Evolutionary conservation across 2,113 vertebrate species (phyloP).

Genomic region (Eulacestoma nigropectus): DNA sequence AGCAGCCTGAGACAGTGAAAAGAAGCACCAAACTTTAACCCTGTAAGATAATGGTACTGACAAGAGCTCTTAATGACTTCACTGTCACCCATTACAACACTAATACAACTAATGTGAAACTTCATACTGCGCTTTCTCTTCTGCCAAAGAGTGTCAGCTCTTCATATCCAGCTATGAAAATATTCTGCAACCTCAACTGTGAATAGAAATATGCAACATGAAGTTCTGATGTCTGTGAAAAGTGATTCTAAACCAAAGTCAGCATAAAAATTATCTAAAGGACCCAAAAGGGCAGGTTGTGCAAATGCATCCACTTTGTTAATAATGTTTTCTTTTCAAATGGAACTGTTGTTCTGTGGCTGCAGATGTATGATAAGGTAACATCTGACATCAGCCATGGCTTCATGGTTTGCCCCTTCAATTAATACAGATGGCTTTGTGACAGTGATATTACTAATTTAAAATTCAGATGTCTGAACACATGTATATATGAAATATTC

Average conservation of each 20-base stretch:
- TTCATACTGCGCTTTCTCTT: background rate
- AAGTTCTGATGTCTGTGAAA: background rate
- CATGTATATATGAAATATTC: background rate
- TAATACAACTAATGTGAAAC: background rate
- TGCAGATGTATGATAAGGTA: background rate
- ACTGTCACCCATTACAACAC: background rate
- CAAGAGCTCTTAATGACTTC: background rate
- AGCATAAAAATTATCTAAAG: background rate
- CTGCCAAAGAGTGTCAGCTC: background rate
- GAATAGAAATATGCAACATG: background rate
- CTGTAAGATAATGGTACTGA: background rate
- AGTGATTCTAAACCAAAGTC: background rate
- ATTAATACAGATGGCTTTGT: background rate
- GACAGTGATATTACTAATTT: background rate
- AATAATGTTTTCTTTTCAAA: background rate
- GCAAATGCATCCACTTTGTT: background rate
- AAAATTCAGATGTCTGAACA: background rate
- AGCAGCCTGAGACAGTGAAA: background rate
- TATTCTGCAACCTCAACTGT: background rate
- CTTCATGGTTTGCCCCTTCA: background rate
- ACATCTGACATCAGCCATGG: background rate
- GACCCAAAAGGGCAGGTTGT: background rate
- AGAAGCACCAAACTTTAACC: background rate
- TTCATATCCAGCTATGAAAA: background rate
- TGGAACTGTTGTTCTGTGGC: background rate